These are phyloP conservation scores for Manacus vitellinus DNA, from an alignment of 2,113 vertebrate species.

Conservation along the genomic window DNA sequence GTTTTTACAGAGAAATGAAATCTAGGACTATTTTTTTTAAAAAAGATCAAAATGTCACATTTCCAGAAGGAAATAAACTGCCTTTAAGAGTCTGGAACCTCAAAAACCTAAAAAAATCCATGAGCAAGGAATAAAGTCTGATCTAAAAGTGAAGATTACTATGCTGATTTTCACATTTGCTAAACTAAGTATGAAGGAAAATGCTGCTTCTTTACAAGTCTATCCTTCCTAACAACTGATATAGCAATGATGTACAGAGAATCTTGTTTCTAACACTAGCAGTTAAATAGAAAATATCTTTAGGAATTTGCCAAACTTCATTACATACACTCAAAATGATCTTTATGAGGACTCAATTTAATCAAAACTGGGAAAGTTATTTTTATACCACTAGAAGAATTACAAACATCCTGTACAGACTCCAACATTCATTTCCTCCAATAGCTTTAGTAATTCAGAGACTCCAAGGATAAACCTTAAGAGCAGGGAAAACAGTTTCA, in stretches of 20 bases:
- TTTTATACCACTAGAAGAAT: slow-evolving; percentile 5
- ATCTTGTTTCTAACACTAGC: neutral
- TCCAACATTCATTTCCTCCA: slow-evolving; percentile 34
- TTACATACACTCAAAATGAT: neutral
- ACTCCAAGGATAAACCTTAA: slow-evolving; percentile 35
- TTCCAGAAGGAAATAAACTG: neutral
- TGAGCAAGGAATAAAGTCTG: neutral
- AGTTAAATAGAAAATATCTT: neutral
- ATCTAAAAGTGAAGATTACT: neutral
- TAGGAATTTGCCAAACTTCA: neutral
- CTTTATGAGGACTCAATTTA: neutral
- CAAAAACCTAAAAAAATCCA: neutral
- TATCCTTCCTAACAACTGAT: neutral
- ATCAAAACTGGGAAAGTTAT: slow-evolving; percentile 29
- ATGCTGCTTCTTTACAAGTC: neutral
- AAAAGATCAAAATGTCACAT: neutral
- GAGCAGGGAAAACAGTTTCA: slow-evolving; percentile 21
- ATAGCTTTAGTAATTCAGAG: neutral
- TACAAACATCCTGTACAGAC: slow-evolving; percentile 39
- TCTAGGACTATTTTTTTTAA: neutral
- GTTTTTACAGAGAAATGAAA: neutral
- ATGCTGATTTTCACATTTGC: neutral
- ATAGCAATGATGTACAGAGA: neutral
- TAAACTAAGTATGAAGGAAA: neutral
- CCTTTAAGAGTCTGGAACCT: neutral